These are phyloP conservation scores for Phalacrocorax pelagicus DNA, from an alignment of 2,113 vertebrate species.

Conservation along the genomic window DNA sequence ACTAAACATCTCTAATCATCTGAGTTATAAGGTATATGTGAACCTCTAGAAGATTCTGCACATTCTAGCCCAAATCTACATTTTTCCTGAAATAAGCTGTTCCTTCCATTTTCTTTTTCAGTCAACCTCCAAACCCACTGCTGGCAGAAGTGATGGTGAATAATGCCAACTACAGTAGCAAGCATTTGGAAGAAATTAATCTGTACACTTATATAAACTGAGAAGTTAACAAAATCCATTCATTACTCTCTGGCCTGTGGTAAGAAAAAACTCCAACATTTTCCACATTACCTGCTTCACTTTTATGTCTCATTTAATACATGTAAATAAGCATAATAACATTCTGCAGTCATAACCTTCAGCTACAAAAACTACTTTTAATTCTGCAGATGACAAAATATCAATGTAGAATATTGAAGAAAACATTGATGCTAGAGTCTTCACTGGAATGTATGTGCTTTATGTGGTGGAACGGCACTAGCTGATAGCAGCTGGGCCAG, in stretches of 20 bases:
- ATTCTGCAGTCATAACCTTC: neutral
- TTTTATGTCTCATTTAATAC: slow-evolving; percentile 3
- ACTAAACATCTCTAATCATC: neutral
- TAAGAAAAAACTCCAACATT: slow-evolving; percentile 1
- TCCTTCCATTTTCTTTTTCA: slow-evolving; percentile 17
- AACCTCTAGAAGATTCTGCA: neutral
- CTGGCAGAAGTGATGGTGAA: neutral
- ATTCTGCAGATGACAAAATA: neutral
- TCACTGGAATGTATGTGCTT: neutral
- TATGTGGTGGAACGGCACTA: neutral
- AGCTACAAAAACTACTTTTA: neutral
- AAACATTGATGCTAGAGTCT: neutral
- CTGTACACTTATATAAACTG: slow-evolving; percentile 1
- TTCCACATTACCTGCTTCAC: slow-evolving; percentile 5
- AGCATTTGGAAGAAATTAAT: slow-evolving; percentile 57
- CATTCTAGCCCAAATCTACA: neutral
- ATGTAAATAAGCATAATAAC: neutral
- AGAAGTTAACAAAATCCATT: slow-evolving; percentile 25
- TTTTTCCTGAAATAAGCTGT: neutral
- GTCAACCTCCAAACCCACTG: neutral
- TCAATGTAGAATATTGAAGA: neutral
- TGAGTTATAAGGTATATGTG: rapidly evolving
- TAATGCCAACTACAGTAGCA: slow-evolving; percentile 42
- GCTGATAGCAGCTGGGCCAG: neutral
- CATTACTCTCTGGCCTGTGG: neutral